A percentile compares a stretch with the other conserved stretches of the same genome.
Evolutionary conservation across 1,140 invertebrate species (phyloP).

Genomic region (Calosoma granatense): DNA sequence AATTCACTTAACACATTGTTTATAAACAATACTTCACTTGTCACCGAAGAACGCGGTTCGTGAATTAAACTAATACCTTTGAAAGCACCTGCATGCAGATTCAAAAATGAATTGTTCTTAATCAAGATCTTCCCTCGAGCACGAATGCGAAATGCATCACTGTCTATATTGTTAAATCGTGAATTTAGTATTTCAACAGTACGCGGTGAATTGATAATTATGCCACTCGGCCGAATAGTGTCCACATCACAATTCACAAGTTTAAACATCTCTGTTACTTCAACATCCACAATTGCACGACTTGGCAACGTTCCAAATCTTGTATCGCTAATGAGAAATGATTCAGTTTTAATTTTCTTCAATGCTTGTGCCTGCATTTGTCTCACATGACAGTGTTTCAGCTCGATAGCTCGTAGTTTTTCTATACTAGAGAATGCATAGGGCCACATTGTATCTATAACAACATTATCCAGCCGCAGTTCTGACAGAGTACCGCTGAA

Average conservation of each 20-base stretch:
- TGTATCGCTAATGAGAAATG: slow-evolving; percentile 45
- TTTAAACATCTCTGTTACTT: slow-evolving; percentile 51
- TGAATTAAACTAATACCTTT: slow-evolving; percentile 43
- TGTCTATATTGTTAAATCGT: slow-evolving; percentile 44
- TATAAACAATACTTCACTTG: slow-evolving; percentile 48
- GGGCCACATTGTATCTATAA: slow-evolving; percentile 49
- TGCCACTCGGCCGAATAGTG: slow-evolving; percentile 40
- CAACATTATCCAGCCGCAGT: slow-evolving; percentile 49
- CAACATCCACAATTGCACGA: slow-evolving; percentile 59
- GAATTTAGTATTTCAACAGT: slow-evolving; percentile 41
- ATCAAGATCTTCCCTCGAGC: slow-evolving; percentile 51
- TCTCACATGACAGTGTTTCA: slow-evolving; percentile 43
- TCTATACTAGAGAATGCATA: slow-evolving; percentile 62
- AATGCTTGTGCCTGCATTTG: slow-evolving; percentile 60
- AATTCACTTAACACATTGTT: slow-evolving; percentile 50
- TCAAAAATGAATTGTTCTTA: slow-evolving; percentile 51
- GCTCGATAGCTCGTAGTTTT: slow-evolving; percentile 41
- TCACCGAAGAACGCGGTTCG: slow-evolving; percentile 25
- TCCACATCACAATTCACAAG: slow-evolving; percentile 52
- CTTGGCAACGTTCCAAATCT: slow-evolving; percentile 48
- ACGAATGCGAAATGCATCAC: slow-evolving; percentile 51
- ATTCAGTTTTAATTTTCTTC: slow-evolving; percentile 61
- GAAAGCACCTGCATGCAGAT: slow-evolving; percentile 48
- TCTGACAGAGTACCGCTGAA: slow-evolving; percentile 59
- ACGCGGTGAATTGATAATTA: slow-evolving; percentile 41